Evolutionary conservation across 2,888 invertebrate genomes (phyloP), one percentile per base, ranked within the genome.

Genomic region (Macrosiphum euphorbiae): DNA sequence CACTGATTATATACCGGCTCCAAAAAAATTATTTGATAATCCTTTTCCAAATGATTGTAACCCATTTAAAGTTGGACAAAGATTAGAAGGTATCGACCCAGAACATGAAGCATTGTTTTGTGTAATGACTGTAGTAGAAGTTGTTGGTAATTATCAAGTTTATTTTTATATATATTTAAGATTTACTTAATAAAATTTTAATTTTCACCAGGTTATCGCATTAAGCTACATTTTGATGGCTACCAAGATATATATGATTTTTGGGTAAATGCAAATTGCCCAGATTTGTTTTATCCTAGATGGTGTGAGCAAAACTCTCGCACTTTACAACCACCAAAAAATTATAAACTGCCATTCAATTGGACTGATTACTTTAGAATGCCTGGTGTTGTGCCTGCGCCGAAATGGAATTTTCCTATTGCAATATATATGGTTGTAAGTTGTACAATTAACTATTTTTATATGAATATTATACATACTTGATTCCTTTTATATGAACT

Each of bases 61-160:
- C 96, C 97, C 97, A 58, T 98, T 98, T 95, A 97, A 97, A 95
- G 97, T 97, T 85, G 98, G 98, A 7, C 98, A 98, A 98, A 98
- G 98, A 95, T 95, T 99, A 95, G 99, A 99, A 96, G 99, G 98
- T 7, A 98, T 99, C 87, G 99, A 99, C 96, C 99, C 99, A 0
- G 97, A 97, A 95, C 98, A 98, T 96, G 98, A 98, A 94, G 97
- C 98, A 0, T 96, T 98, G 94, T 98, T 98, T 96, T 99, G 99
- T 95, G 98, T 98, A 50, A 97, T 98, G 92, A 98, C 98, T 1
- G 97, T 99, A 52, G 97, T 97, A 0, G 98, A 98, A 96, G 97
- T 98, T 90, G 95, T 96, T 95, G 96, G 96, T 96, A 95, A 94
- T n/a, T 78, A 88, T 52, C n/a, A 84, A 11, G 0, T 78, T 35